phyloP scores from a whole-genome alignment of 2,888 invertebrate genomes.

The Pollenia angustigena region DNA sequence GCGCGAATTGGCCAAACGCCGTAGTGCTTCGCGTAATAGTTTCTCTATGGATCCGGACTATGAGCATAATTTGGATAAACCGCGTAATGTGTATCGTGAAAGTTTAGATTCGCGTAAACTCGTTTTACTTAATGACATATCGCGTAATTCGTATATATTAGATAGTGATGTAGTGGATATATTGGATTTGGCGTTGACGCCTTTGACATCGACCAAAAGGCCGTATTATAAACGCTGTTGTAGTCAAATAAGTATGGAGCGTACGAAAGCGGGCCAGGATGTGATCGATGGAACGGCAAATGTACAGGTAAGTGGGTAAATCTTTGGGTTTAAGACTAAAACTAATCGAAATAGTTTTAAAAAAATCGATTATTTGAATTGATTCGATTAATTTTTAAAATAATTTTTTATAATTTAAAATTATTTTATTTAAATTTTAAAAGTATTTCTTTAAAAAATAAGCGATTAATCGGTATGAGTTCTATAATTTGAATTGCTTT shows the following conservation, averaged over 20 bases:
- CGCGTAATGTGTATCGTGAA: slow-evolving; percentile 83
- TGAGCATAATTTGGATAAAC: slow-evolving; percentile 82
- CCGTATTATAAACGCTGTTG: slow-evolving; percentile 58
- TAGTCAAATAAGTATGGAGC: slow-evolving; percentile 60
- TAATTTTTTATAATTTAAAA: too few species aligned
- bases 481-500: too few species aligned
- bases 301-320: slow-evolving; percentile 76
- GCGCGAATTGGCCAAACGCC: slow-evolving; percentile 74
- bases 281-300: slow-evolving; percentile 74
- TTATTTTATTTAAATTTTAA: too few species aligned
- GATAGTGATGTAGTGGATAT: slow-evolving; percentile 80
- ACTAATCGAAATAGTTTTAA: too few species aligned
- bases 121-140: slow-evolving; percentile 81
- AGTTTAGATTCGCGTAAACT: slow-evolving; percentile 83
- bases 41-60: slow-evolving; percentile 80
- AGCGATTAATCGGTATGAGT: too few species aligned
- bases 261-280: slow-evolving; percentile 49
- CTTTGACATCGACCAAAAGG: slow-evolving; percentile 73
- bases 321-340: too few species aligned
- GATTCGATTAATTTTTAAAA: background rate
- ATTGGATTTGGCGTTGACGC: slow-evolving; percentile 81
- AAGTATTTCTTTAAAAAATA: too few species aligned
- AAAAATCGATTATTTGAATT: background rate
- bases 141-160: slow-evolving; percentile 81
- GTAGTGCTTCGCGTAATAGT: slow-evolving; percentile 75